Conservation (phyloP, 2,113 vertebrate species). For the Anolis sagrei region DNA sequence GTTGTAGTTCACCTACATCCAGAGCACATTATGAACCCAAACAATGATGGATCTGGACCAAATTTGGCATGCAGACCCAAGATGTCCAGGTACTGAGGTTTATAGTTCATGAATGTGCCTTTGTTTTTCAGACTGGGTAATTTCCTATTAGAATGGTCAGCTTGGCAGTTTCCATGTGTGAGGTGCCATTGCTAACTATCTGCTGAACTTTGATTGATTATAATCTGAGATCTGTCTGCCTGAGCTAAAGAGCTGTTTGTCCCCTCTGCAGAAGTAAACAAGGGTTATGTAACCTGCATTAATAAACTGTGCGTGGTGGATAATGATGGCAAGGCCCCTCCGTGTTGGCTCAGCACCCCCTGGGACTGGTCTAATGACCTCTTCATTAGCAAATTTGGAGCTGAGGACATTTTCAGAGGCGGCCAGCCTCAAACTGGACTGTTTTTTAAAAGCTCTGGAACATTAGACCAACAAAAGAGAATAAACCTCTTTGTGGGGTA, state of each 20-base stretch:
- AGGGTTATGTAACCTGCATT: constrained; percentile 36
- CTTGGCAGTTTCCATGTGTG: background rate
- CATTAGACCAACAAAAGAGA: constrained; percentile 6
- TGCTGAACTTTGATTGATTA: constrained; percentile 12
- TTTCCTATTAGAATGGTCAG: background rate
- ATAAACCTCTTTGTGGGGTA: background rate
- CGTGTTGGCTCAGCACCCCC: background rate
- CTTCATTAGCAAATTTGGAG: constrained; percentile 14
- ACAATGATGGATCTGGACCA: no score
- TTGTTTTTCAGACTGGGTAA: background rate
- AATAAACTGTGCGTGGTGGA: constrained; percentile 3
- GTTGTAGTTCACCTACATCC: no score
- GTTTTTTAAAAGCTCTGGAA: background rate
- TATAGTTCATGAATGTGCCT: background rate
- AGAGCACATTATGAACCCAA: no score
- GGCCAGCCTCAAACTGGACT: background rate
- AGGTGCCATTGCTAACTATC: constrained; percentile 5
- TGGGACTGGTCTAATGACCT: background rate
- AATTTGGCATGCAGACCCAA: no score
- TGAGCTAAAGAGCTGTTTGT: background rate
- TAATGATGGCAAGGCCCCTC: background rate
- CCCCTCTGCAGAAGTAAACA: constrained; percentile 45
- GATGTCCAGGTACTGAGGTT: no score
- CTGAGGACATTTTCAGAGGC: background rate
- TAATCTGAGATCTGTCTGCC: background rate